These are phyloP conservation scores for Venustaconcha ellipsiformis DNA, from an alignment of 1,140 invertebrate genomes.

Conservation along the genomic window DNA sequence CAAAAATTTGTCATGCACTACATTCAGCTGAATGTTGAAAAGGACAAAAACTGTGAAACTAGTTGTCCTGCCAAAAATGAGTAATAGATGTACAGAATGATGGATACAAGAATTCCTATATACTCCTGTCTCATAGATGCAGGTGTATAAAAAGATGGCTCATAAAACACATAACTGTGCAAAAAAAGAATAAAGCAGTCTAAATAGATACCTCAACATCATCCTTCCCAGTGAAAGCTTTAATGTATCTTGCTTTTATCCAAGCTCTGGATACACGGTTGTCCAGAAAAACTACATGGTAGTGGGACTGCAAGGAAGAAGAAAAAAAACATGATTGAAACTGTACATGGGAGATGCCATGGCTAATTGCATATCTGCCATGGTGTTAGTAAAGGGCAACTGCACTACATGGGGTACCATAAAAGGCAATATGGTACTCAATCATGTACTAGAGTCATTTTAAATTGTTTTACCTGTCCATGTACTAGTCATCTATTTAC, in stretches of 20 bases:
- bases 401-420: background rate
- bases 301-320: slow-evolving; percentile 71
- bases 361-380: too few relatives aligned
- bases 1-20: too few relatives aligned
- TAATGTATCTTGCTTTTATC: slow-evolving; percentile 62
- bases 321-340: background rate
- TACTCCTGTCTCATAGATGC: background rate
- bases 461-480: background rate
- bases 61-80: too few relatives aligned
- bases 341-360: too few relatives aligned
- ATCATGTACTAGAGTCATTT: background rate
- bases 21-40: too few relatives aligned
- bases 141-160: slow-evolving; percentile 12
- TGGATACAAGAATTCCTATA: background rate
- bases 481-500: background rate
- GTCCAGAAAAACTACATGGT: slow-evolving; percentile 76
- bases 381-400: too few relatives aligned
- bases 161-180: slow-evolving; percentile 2
- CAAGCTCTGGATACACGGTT: slow-evolving; percentile 71
- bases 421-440: background rate
- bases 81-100: background rate
- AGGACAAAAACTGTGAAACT: too few relatives aligned
- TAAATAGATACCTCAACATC: background rate
- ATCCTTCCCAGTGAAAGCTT: slow-evolving; percentile 36
- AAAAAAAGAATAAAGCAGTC: background rate